These are phyloP conservation scores for Semnornis frantzii DNA, from an alignment of 2,113 vertebrate species.

Conservation along the genomic window DNA sequence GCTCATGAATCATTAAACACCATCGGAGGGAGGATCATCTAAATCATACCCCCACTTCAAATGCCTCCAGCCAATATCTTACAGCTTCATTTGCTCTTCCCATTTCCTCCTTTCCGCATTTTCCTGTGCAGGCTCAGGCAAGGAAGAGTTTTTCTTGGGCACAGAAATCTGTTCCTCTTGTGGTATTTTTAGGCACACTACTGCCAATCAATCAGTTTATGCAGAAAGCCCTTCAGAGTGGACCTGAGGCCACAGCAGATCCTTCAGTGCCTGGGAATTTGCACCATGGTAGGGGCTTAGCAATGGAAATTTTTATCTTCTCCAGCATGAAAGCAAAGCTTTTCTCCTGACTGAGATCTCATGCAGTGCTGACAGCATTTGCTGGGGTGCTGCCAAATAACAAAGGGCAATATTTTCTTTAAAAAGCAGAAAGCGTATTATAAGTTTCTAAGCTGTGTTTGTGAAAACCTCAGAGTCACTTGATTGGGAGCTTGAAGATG, in stretches of 20 bases:
- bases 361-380: neutral
- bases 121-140: neutral
- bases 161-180: neutral
- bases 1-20: accelerated
- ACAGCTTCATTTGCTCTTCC: neutral
- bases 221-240: neutral
- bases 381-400: neutral
- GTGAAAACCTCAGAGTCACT: neutral
- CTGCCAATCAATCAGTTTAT: neutral
- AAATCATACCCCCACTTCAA: neutral
- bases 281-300: neutral
- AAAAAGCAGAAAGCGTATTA: neutral
- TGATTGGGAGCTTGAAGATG: neutral
- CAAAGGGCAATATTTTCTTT: neutral
- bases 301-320: neutral
- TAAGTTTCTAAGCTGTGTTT: neutral
- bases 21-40: accelerated
- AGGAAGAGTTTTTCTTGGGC: neutral
- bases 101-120: neutral
- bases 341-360: neutral
- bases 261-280: neutral
- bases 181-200: neutral
- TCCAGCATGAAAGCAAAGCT: conserved; percentile 15
- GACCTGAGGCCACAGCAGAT: neutral
- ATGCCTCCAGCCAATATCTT: neutral